Evolutionary conservation across 2,888 invertebrate species (phyloP).

Genomic region (Platycheirus albimanus): DNA sequence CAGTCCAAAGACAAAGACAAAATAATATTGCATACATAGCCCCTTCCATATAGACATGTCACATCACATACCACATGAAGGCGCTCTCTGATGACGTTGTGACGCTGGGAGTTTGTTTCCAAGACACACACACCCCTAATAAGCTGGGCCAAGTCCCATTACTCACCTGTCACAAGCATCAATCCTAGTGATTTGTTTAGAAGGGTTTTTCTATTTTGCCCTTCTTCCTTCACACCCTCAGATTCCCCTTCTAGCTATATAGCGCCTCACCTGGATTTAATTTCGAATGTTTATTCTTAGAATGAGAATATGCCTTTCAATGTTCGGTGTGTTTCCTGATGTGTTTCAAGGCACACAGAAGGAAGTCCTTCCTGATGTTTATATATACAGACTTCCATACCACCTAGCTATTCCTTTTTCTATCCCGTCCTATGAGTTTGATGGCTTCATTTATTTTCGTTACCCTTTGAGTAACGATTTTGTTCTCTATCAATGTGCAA

Average conservation of each 20-base stretch:
- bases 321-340: background rate
- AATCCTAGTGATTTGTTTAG: slow-evolving; percentile 73
- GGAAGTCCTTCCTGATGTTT: slow-evolving; percentile 37
- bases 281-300: slow-evolving; percentile 41
- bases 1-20: slow-evolving; percentile 10
- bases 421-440: slow-evolving; percentile 21
- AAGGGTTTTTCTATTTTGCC: slow-evolving; percentile 52
- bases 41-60: background rate
- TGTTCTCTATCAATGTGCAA: slow-evolving; percentile 36
- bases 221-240: too few species aligned
- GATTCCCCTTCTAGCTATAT: background rate
- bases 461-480: slow-evolving; percentile 46
- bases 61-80: background rate
- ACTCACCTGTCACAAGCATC: slow-evolving; percentile 73
- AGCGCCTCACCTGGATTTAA: slow-evolving; percentile 18
- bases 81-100: slow-evolving; percentile 1
- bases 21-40: background rate
- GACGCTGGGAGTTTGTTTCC: slow-evolving; percentile 50
- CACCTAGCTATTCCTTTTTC: too few species aligned
- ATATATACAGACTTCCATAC: background rate
- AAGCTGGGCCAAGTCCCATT: slow-evolving; percentile 72
- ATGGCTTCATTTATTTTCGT: slow-evolving; percentile 73
- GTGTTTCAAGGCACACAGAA: background rate
- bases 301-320: slow-evolving; percentile 26
- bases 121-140: slow-evolving; percentile 62